These are phyloP conservation scores for Notodonta dromedarius DNA, from an alignment of 2,888 invertebrate species.

Conservation along the genomic window DNA sequence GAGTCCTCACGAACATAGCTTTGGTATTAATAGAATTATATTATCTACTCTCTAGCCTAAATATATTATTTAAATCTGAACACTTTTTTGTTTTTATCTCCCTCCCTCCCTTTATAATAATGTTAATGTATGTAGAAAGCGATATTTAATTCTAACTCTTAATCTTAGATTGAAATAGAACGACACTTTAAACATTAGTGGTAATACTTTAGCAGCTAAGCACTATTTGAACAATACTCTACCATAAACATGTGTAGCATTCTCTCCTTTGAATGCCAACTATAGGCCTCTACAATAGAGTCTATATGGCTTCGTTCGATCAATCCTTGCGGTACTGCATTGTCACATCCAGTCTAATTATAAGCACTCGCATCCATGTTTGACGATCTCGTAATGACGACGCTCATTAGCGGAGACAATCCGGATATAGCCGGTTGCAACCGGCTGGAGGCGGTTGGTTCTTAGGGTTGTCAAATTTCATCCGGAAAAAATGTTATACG, in stretches of 20 bases:
- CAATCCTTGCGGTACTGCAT: slow-evolving; percentile 3
- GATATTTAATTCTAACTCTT: not conserved
- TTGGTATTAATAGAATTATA: slow-evolving; percentile 6
- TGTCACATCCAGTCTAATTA: slow-evolving; percentile 27
- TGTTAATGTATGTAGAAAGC: not conserved
- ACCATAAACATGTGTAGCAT: not conserved
- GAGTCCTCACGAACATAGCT: slow-evolving; percentile 16
- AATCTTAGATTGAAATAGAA: not conserved
- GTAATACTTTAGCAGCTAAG: not conserved
- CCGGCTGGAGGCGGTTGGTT: slow-evolving; percentile 11
- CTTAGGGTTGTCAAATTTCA: not conserved
- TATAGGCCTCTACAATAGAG: not conserved
- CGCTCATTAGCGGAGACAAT: slow-evolving; percentile 49
- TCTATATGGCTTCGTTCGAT: not conserved
- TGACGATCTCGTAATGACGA: slow-evolving; percentile 47
- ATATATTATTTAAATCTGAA: too few relatives aligned
- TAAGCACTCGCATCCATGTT: slow-evolving; percentile 29
- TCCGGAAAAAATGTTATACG: not conserved
- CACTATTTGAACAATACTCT: not conserved
- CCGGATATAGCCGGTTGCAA: slow-evolving; percentile 33
- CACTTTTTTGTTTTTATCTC: not conserved
- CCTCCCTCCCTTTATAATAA: not conserved
- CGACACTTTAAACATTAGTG: not conserved
- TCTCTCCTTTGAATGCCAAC: not conserved
- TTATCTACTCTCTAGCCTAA: not conserved